Conservation (phyloP, 2,113 vertebrate species). For the Epinephelus lanceolatus region DNA sequence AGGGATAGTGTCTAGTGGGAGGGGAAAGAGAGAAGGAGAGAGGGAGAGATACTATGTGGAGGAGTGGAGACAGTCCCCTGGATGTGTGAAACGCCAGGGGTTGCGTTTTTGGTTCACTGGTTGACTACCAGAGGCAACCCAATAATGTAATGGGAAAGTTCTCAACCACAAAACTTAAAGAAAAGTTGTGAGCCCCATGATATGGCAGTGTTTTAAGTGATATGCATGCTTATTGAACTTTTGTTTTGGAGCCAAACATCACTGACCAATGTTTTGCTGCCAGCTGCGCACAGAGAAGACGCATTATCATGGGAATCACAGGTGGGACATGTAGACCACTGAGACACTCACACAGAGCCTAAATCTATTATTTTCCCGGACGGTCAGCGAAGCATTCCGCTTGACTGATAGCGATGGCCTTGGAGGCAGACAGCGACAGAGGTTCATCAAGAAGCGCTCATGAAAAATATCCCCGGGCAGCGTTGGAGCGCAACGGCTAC, state of each 20-base stretch:
- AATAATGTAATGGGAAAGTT: slow-evolving; percentile 51
- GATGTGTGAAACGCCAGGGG: slow-evolving; percentile 77
- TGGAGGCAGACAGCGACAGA: slow-evolving; percentile 72
- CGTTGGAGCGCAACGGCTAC: slow-evolving; percentile 74
- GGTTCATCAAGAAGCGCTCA: slow-evolving; percentile 69
- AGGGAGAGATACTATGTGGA: slow-evolving; percentile 25
- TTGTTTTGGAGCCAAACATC: not conserved
- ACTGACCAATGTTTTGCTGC: slow-evolving; percentile 14
- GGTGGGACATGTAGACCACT: slow-evolving; percentile 19
- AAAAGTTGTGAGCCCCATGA: slow-evolving; percentile 46
- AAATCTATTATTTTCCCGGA: slow-evolving; percentile 16
- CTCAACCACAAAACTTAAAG: slow-evolving; percentile 29
- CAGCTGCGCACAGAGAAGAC: slow-evolving; percentile 8
- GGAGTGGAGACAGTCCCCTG: slow-evolving; percentile 64
- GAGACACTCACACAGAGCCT: slow-evolving; percentile 17
- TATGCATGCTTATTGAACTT: slow-evolving; percentile 18
- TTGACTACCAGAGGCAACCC: slow-evolving; percentile 48
- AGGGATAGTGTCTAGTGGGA: slow-evolving; percentile 64
- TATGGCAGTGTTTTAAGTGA: not conserved
- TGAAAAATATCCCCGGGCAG: slow-evolving; percentile 75
- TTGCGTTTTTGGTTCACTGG: slow-evolving; percentile 69
- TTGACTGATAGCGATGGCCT: slow-evolving; percentile 75
- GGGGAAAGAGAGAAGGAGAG: slow-evolving; percentile 38
- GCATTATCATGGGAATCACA: slow-evolving; percentile 24
- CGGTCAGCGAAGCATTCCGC: slow-evolving; percentile 33